Conservation (phyloP, 35 echinoderm and acorn worm genomes). For the Ophioderma brevispina region DNA sequence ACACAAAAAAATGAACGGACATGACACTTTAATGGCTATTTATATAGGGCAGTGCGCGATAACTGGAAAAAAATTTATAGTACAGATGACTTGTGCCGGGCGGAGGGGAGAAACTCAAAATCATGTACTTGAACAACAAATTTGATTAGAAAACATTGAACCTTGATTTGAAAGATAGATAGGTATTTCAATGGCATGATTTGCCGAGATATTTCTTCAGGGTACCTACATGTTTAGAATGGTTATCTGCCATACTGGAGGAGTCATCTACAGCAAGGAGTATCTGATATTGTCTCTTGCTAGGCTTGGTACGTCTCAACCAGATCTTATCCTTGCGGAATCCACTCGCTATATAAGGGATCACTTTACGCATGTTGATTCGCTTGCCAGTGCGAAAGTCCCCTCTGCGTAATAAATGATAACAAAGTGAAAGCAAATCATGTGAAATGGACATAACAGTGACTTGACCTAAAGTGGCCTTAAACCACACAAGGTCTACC, state of each 20-base stretch:
- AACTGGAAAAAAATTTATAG: no score
- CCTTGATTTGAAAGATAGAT: no score
- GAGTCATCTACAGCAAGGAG: constrained; percentile 97
- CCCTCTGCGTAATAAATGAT: constrained; percentile 44
- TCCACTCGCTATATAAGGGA: constrained; percentile 96
- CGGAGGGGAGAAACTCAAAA: no score
- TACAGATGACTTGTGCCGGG: no score
- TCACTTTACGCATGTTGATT: constrained; percentile 98
- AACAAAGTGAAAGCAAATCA: not conserved
- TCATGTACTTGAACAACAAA: no score
- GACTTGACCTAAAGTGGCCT: not conserved
- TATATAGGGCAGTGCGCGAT: no score
- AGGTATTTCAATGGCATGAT: no score
- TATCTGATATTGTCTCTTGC: constrained; percentile 99
- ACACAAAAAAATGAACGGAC: no score
- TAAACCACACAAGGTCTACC: not conserved
- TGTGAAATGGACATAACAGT: not conserved
- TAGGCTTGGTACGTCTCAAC: constrained; percentile 92
- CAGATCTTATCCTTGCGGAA: constrained; percentile 99
- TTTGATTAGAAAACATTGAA: no score
- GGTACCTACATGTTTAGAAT: constrained; percentile 94
- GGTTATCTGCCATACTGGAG: constrained; percentile 97
- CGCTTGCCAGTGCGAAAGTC: constrained; percentile 90
- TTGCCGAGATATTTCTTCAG: no score
- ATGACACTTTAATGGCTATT: no score